Evolutionary conservation across 2,888 invertebrate species (phyloP), one percentile per base, ranked within the genome.

Genomic region (Auanema sp.): DNA sequence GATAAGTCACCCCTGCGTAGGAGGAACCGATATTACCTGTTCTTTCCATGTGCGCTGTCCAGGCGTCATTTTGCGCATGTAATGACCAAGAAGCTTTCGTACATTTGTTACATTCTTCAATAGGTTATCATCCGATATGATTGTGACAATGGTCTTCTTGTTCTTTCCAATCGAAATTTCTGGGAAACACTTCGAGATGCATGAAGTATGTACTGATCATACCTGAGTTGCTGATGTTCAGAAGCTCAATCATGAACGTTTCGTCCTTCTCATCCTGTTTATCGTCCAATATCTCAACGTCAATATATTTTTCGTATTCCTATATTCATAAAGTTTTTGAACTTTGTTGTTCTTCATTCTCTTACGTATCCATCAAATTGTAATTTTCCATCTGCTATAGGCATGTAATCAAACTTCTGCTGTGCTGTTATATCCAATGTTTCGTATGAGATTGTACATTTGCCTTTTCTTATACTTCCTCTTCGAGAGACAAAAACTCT

Each of bases 181-280:
- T 40, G 56, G 55, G 67, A n/a, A 10, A 14, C n/a, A n/a, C n/a
- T n/a, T n/a, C n/a, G n/a, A n/a, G n/a, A n/a, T n/a, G n/a, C n/a
- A n/a, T n/a, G n/a, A n/a, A n/a, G n/a, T n/a, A n/a, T n/a, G n/a
- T n/a, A n/a, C n/a, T n/a, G n/a, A n/a, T n/a, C n/a, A 41, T 10
- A 41, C 40, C 21, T 60, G 42, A 18, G 61, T 25, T 4, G 33
- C 43, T 21, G 55, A 54, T 14, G n/a, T 53, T 53, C 53, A 53
- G 10, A 10, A 77, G 75, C 66, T 87, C 87, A 18, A 89, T 82
- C 73, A 88, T 87, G 82, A 89, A 89, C 68, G 87, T 87, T 76
- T 88, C 88, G 77, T 88, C 88, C 80, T 88, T 88, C 76, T 88
- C 88, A 14, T 87, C 86, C 60, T 86, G 85, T 84, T 87, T 84